Evolutionary conservation across 2,113 vertebrate genomes (phyloP).

Genomic region (Scomber scombrus): DNA sequence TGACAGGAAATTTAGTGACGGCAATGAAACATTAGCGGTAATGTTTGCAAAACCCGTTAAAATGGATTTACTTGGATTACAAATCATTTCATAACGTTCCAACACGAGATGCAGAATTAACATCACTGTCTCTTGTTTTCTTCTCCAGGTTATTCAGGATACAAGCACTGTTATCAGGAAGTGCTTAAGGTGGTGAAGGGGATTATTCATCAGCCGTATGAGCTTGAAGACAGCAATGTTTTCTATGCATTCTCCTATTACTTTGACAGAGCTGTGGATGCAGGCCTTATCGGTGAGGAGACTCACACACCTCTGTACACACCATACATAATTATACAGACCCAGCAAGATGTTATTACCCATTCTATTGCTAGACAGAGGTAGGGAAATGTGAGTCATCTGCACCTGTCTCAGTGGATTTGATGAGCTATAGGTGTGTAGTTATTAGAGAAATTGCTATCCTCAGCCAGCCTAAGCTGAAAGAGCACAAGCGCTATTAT

Average conservation of each 20-base stretch:
- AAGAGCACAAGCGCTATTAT: conserved; percentile 60
- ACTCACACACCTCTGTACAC: conserved; percentile 11
- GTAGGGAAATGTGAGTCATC: conserved; percentile 70
- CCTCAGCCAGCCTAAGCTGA: conserved; percentile 40
- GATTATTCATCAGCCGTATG: conserved; percentile 90
- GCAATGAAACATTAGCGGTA: neutral
- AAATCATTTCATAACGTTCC: conserved; percentile 5
- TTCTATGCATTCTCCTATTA: conserved; percentile 99
- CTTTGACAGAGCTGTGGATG: conserved; percentile 94
- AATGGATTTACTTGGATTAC: conserved; percentile 7
- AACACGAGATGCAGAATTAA: conserved; percentile 26
- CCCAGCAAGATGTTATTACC: conserved; percentile 50
- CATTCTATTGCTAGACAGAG: conserved; percentile 35
- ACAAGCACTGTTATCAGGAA: conserved; percentile 91
- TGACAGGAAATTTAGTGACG: too few species aligned
- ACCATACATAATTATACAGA: conserved; percentile 63
- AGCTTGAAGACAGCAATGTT: conserved; percentile 83
- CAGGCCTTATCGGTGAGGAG: conserved; percentile 91
- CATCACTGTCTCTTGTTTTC: neutral
- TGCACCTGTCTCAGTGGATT: conserved; percentile 62
- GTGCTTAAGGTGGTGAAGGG: conserved; percentile 90
- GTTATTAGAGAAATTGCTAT: conserved; percentile 69
- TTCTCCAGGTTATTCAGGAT: conserved; percentile 87
- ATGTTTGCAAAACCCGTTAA: conserved; percentile 11
- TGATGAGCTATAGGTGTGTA: conserved; percentile 63